A percentile compares a stretch with the other conserved stretches of the same genome.
phyloP scores from a whole-genome alignment of 2,797 vertebrate species.

The Presbytis comata region DNA sequence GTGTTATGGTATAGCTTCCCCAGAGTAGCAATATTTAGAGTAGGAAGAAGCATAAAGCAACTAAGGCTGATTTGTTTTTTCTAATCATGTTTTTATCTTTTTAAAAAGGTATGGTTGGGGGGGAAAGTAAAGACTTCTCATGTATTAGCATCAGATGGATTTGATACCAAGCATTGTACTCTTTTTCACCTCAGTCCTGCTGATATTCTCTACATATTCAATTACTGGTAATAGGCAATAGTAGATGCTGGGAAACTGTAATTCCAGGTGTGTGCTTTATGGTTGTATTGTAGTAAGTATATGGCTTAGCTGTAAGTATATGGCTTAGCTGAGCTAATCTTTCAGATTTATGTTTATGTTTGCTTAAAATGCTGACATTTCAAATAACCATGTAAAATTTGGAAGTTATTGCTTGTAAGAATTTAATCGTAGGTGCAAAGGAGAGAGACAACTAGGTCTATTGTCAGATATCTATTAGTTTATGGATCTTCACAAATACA shows the following conservation, averaged over 20 bases:
- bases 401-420: neutral
- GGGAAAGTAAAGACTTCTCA: neutral
- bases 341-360: conserved; percentile 16
- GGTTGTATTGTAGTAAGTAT: neutral
- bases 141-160: neutral
- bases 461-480: neutral
- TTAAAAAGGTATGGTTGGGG: neutral
- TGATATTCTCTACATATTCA: neutral
- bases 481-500: neutral
- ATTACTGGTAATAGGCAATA: neutral
- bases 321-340: neutral
- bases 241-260: neutral
- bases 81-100: neutral
- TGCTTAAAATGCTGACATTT: conserved; percentile 22
- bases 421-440: neutral
- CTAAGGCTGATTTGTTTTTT: neutral
- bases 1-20: neutral
- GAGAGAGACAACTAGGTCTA: neutral
- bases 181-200: neutral
- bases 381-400: conserved; percentile 29
- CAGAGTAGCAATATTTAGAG: neutral
- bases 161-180: neutral
- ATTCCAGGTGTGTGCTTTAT: neutral
- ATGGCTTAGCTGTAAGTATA: neutral
- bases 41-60: neutral